Percentiles rank a stretch among this genome's conserved stretches.
phyloP scores from a whole-genome alignment of 64 coral and sea anemone genomes.

The Montipora efflorescens region DNA sequence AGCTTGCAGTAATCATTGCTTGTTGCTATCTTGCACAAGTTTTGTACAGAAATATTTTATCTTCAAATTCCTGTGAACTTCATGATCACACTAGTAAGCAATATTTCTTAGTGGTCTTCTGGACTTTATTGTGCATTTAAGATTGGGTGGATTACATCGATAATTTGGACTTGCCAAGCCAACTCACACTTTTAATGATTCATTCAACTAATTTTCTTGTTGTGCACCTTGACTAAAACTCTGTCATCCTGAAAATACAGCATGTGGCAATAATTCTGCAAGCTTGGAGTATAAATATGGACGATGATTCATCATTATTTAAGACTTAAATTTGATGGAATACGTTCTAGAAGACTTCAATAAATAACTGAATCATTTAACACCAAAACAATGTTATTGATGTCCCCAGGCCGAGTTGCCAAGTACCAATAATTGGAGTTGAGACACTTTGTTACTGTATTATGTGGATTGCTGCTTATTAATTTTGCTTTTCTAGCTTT shows the following conservation, averaged over 20 bases:
- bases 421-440: too few relatives aligned
- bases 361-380: constrained; percentile 11
- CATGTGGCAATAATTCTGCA: not conserved
- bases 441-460: too few relatives aligned
- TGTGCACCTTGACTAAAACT: not conserved
- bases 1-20: not conserved
- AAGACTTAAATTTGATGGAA: constrained; percentile 32
- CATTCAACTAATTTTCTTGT: not conserved
- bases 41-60: not conserved
- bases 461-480: too few relatives aligned
- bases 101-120: too few relatives aligned
- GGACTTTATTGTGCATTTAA: too few relatives aligned
- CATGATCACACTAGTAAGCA: too few relatives aligned
- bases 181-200: too few relatives aligned
- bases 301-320: constrained; percentile 28
- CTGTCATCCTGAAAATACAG: not conserved
- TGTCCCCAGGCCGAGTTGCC: not conserved
- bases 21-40: not conserved
- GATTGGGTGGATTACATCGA: too few relatives aligned
- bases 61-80: not conserved
- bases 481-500: too few relatives aligned
- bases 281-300: constrained; percentile 22
- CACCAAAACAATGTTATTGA: not conserved
- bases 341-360: not conserved
- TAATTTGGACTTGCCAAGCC: too few relatives aligned